Base-by-base conservation (phyloP, 2,888 invertebrate species). In the Drosophila emarginata region DNA sequence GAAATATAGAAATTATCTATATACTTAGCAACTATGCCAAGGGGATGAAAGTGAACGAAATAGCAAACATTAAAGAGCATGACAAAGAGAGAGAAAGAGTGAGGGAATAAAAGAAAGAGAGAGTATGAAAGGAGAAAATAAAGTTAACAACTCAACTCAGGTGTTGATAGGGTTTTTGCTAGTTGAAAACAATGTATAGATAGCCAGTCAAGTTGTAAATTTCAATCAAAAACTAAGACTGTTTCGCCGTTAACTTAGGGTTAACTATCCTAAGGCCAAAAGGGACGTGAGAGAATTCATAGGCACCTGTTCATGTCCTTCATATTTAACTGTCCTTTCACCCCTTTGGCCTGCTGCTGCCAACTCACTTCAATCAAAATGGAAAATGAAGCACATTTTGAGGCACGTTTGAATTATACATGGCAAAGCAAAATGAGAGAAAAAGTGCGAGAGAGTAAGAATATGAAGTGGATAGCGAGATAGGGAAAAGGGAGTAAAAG, bases 401-500 rank as follows among this genome's bases (percentile, higher is more conserved):
- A 71, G 78, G 70, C 50, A 60, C 69, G 66, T 23, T 37, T 83
- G 68, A 87, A 75, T 87, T 74, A 85, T 81, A 72, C 72, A 83
- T 85, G 70, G 56, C 36, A 57, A 39, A 45, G 32, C 50, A 15
- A 59, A 39, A 58, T 40, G 61, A 15, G 21, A 58, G 21, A 15
- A n/a, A 58, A n/a, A 26, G 36, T n/a, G n/a, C n/a, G n/a, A 18
- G 11, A 12, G 15, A 11, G n/a, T 0, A 9, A 26, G 18, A 18
- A 45, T 15, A 1, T 18, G n/a, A 6, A 37, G 21, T 21, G 36
- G 21, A 64, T 4, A 15, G 5, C 26, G n/a, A 26, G 18, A 18
- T 4, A 12, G 2, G 21, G 14, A 2, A 7, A 45, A 45, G 45
- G 18, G 45, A 2, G 18, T 14, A 6, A 37, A 14, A 23, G 23